These are phyloP conservation scores for Carabus problematicus DNA, from an alignment of 2,888 invertebrate genomes.

Conservation along the genomic window DNA sequence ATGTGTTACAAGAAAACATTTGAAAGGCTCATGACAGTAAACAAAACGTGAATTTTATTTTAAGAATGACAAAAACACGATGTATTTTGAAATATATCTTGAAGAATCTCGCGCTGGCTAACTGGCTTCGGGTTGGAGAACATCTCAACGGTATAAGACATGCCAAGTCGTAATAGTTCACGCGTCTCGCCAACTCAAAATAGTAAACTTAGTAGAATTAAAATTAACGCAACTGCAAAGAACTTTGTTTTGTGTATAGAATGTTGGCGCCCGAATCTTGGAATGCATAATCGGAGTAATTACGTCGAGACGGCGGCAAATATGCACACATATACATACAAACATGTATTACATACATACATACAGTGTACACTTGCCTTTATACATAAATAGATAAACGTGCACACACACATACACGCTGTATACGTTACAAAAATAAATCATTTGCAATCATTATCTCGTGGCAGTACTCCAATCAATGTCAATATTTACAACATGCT, in stretches of 20 bases:
- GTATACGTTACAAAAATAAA: constrained; percentile 27
- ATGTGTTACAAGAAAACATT: too few species aligned
- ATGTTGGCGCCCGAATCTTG: constrained; percentile 21
- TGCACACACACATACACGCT: not conserved
- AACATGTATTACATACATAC: too few species aligned
- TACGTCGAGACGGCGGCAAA: constrained; percentile 10
- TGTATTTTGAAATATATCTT: not conserved
- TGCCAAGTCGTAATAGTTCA: too few species aligned
- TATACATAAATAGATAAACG: not conserved
- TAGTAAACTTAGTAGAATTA: too few species aligned
- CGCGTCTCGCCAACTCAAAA: too few species aligned
- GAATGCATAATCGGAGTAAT: constrained; percentile 24
- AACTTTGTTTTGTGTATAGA: constrained; percentile 9
- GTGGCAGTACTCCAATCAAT: constrained; percentile 22
- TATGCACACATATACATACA: not conserved
- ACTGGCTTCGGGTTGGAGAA: not conserved
- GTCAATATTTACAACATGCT: constrained; percentile 33
- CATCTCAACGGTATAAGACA: not conserved
- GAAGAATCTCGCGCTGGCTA: constrained; percentile 5
- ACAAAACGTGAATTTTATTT: too few species aligned
- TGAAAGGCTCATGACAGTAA: too few species aligned
- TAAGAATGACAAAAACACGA: not conserved
- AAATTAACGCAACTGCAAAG: constrained; percentile 1
- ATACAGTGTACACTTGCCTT: too few species aligned
- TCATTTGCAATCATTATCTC: constrained; percentile 26